Evolutionary conservation across 2,797 vertebrate species (phyloP).

Genomic region (Bradypodion pumilum): DNA sequence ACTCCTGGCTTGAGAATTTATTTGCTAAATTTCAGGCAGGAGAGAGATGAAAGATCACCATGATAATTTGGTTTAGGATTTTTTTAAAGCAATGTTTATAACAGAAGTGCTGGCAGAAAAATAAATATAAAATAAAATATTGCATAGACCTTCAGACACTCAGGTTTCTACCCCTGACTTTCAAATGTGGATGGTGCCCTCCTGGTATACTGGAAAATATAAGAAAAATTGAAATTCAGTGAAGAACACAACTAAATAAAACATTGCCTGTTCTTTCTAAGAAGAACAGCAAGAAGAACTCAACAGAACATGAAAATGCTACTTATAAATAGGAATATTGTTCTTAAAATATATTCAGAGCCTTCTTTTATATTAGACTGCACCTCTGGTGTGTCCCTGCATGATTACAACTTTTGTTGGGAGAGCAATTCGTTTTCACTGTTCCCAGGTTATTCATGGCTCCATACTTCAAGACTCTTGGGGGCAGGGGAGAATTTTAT

Average conservation of each 20-base stretch:
- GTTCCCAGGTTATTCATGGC: not conserved
- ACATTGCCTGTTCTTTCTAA: not conserved
- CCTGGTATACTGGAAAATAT: not conserved
- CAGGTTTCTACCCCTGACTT: slow-evolving; percentile 12
- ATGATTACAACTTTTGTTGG: not conserved
- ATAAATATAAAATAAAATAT: slow-evolving; percentile 39
- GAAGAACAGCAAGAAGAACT: not conserved
- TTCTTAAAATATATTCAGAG: not conserved
- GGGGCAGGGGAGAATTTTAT: not conserved
- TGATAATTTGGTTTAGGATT: slow-evolving; percentile 44
- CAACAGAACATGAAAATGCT: not conserved
- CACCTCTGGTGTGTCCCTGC: not conserved
- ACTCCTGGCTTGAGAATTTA: slow-evolving; percentile 35
- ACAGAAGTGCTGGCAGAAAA: slow-evolving; percentile 4
- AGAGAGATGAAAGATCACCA: not conserved
- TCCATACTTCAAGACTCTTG: not conserved
- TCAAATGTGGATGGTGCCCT: not conserved
- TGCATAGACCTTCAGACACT: slow-evolving; percentile 21
- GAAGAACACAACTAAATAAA: not conserved
- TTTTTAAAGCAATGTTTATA: slow-evolving; percentile 50
- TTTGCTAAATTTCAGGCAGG: slow-evolving; percentile 41
- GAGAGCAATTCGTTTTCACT: not conserved
- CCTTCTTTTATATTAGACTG: not conserved
- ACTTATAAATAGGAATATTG: not conserved
- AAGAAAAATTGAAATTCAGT: not conserved